phyloP scores from a whole-genome alignment of 1,140 invertebrate species.

The Hylaeus volcanicus region DNA sequence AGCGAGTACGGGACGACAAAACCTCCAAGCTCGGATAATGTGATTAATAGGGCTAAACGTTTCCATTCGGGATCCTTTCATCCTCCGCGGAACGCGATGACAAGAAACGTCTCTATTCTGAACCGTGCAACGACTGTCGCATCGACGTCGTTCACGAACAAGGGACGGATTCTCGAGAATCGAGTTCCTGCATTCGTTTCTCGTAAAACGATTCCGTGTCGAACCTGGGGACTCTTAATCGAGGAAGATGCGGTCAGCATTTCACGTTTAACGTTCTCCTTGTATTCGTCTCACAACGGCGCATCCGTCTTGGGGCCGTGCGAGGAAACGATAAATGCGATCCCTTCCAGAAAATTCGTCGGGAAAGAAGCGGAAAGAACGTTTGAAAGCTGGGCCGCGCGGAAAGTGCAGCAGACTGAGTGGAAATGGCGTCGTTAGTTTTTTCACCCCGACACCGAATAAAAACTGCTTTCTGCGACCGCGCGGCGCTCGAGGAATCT shows the following conservation, averaged over 20 bases:
- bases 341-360: conserved; percentile 52
- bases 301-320: conserved; percentile 27
- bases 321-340: conserved; percentile 43
- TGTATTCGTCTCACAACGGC: conserved; percentile 45
- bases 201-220: conserved; percentile 1
- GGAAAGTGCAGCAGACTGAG: conserved; percentile 50
- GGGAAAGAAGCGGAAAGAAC: conserved; percentile 23
- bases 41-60: conserved; percentile 71
- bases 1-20: conserved; percentile 46
- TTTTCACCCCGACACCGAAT: conserved; percentile 12
- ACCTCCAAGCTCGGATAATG: conserved; percentile 63
- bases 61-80: conserved; percentile 31
- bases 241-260: conserved; percentile 52
- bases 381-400: conserved; percentile 25
- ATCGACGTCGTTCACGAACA: conserved; percentile 32
- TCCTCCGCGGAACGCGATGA: conserved; percentile 11
- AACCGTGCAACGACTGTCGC: conserved; percentile 52
- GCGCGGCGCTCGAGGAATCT: background rate
- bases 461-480: conserved; percentile 11
- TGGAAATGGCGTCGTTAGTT: conserved; percentile 58
- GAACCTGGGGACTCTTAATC: conserved; percentile 22
- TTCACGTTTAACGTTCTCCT: conserved; percentile 33
- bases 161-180: conserved; percentile 20
- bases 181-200: conserved; percentile 25
- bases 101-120: conserved; percentile 62